phyloP scores from a whole-genome alignment of 2,797 vertebrate species.

The Microcaecilia unicolor region DNA sequence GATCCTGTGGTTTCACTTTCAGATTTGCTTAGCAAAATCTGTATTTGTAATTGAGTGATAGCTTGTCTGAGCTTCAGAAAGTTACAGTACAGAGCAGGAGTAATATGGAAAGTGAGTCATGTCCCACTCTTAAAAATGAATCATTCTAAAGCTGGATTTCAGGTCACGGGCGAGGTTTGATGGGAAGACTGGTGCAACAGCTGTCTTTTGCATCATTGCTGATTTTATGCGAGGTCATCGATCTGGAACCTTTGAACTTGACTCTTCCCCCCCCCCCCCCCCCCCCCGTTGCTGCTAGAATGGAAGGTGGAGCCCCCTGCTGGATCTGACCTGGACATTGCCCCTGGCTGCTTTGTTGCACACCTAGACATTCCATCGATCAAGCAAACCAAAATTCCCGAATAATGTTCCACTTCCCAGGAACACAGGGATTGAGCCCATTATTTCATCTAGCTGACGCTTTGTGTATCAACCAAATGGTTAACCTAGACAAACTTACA shows the following conservation, averaged over 20 bases:
- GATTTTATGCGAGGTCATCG: conserved; percentile 1
- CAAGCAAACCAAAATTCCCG: no score
- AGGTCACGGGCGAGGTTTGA: conserved; percentile 10
- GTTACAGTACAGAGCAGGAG: conserved; percentile 15
- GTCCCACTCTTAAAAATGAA: conserved; percentile 16
- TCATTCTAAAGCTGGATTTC: conserved; percentile 4
- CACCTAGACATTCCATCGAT: no score
- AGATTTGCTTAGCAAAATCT: conserved; percentile 35
- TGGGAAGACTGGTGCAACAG: conserved; percentile 1
- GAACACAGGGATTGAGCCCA: no score
- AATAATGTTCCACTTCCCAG: no score
- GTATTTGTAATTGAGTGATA: conserved; percentile 31
- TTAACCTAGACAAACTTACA: no score
- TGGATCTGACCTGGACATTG: no score
- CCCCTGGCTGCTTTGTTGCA: no score
- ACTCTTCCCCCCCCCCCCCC: no score
- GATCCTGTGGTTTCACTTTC: conserved; percentile 56
- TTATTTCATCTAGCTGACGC: no score
- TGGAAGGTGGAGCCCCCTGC: no score
- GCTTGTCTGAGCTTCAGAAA: conserved; percentile 42
- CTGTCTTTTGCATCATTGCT: neutral
- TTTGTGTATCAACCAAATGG: no score
- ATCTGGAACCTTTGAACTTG: neutral
- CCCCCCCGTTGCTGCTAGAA: neutral
- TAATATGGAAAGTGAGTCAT: conserved; percentile 41